phyloP scores from a whole-genome alignment of 1,140 invertebrate genomes.

The Bombus waltoni region DNA sequence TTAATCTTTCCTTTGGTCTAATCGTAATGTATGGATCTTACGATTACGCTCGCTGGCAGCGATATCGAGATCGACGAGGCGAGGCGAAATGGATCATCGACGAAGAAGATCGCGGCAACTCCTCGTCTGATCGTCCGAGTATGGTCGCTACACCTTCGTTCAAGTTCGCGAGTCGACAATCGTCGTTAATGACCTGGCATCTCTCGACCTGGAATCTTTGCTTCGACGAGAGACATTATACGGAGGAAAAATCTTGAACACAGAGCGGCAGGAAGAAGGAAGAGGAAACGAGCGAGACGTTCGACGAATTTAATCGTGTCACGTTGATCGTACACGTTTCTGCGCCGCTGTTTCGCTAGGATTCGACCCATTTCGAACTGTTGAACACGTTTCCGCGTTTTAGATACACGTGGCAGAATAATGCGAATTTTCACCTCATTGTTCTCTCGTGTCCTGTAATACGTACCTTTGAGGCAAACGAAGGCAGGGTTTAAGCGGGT shows the following conservation, averaged over 20 bases:
- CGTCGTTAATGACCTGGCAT: constrained; percentile 57
- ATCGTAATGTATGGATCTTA: constrained; percentile 2
- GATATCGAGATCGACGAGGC: constrained; percentile 31
- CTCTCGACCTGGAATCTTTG: constrained; percentile 56
- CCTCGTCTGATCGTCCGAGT: constrained; percentile 41
- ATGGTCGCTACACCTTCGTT: constrained; percentile 21
- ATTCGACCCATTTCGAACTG: not conserved
- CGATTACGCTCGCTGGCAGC: not conserved
- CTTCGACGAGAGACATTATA: constrained; percentile 15
- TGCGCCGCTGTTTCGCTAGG: not conserved
- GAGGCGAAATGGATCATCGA: constrained; percentile 31
- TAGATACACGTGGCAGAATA: not conserved
- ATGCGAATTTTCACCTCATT: not conserved
- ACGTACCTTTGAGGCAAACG: not conserved
- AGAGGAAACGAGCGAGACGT: not conserved
- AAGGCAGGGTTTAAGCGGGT: not conserved
- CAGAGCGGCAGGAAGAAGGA: not conserved
- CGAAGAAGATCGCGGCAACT: constrained; percentile 41
- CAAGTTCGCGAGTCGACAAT: constrained; percentile 44
- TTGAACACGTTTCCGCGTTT: not conserved
- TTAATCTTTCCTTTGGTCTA: not conserved
- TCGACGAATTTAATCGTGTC: constrained; percentile 29
- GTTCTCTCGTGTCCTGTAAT: not conserved
- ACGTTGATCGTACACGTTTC: constrained; percentile 8
- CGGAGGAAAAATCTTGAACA: constrained; percentile 30